These are phyloP conservation scores for Zaprionus africanus DNA, from an alignment of 1,140 invertebrate genomes.

Conservation along the genomic window DNA sequence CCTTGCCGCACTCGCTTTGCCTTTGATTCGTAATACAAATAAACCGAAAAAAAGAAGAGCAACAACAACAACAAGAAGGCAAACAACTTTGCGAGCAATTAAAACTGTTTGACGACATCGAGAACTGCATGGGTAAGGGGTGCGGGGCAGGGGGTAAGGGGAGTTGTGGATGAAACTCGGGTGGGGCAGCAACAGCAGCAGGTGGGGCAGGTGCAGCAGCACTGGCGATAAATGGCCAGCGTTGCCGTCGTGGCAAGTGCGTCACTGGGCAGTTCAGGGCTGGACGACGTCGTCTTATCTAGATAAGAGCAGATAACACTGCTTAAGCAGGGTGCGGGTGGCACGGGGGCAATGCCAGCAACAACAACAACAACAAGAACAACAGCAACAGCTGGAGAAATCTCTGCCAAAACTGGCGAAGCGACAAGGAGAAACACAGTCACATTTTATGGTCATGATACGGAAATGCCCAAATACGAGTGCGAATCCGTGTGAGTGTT, in stretches of 20 bases:
- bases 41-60: conserved; percentile 44
- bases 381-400: conserved; percentile 8
- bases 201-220: conserved; percentile 15
- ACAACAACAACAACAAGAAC: conserved; percentile 3
- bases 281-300: conserved; percentile 59
- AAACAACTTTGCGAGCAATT: conserved; percentile 80
- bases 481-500: conserved; percentile 20
- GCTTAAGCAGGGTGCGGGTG: conserved; percentile 24
- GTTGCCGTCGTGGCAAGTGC: conserved; percentile 56
- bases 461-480: conserved; percentile 37
- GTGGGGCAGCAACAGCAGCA: background rate
- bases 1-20: background rate
- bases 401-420: conserved; percentile 25
- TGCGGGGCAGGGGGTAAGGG: background rate
- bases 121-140: background rate
- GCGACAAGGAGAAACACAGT: conserved; percentile 40
- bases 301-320: conserved; percentile 70
- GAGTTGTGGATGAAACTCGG: background rate
- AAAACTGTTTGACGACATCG: conserved; percentile 72
- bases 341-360: background rate
- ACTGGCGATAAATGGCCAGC: conserved; percentile 45
- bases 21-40: conserved; percentile 79
- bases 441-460: conserved; percentile 63
- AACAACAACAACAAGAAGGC: conserved; percentile 59
- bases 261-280: conserved; percentile 70